phyloP scores from a whole-genome alignment of 1,140 invertebrate genomes.

The Cydia strobilella region DNA sequence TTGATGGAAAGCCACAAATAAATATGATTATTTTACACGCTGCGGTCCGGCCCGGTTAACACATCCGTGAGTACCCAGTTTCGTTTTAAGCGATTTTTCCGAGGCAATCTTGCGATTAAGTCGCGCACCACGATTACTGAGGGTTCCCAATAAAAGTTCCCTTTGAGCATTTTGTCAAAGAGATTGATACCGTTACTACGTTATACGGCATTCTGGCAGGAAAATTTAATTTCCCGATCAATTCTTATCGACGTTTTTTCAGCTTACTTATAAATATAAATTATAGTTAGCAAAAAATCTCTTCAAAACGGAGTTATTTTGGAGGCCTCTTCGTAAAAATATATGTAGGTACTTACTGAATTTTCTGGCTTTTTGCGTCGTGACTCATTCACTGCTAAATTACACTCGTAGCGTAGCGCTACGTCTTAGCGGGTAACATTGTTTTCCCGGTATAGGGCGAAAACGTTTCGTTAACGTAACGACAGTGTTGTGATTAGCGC shows the following conservation, averaged over 20 bases:
- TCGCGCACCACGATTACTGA: constrained; percentile 48
- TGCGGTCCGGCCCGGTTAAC: neutral
- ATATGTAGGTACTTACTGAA: neutral
- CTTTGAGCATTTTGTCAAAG: constrained; percentile 30
- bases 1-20: too few relatives aligned
- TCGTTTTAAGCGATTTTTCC: constrained; percentile 44
- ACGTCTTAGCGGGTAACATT: too few relatives aligned
- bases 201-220: constrained; percentile 8
- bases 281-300: neutral
- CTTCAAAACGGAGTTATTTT: neutral
- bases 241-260: constrained; percentile 3
- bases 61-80: constrained; percentile 8
- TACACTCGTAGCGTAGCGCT: too few relatives aligned
- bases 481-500: too few relatives aligned
- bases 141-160: constrained; percentile 39
- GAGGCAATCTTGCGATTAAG: constrained; percentile 60
- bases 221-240: constrained; percentile 32
- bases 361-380: neutral
- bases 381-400: too few relatives aligned
- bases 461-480: too few relatives aligned
- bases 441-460: too few relatives aligned
- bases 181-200: constrained; percentile 28
- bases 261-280: neutral
- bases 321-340: neutral
- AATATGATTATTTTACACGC: too few relatives aligned